Conservation (phyloP, 2,113 vertebrate species). For the Grammomys dolichurus region DNA sequence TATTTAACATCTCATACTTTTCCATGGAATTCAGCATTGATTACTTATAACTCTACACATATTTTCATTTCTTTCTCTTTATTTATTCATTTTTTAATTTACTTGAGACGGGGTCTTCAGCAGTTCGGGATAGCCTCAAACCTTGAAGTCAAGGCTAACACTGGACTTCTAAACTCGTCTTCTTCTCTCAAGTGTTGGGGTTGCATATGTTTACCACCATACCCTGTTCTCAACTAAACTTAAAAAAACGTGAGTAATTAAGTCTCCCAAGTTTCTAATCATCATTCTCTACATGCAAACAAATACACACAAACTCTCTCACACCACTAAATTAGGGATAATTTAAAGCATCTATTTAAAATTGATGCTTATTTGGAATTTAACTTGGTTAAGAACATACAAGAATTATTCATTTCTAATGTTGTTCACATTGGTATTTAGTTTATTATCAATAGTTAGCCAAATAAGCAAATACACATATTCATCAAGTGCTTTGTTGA, state of each 20-base stretch:
- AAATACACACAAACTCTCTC: background rate
- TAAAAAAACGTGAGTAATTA: slow-evolving; percentile 47
- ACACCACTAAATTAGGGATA: background rate
- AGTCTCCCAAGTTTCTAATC: background rate
- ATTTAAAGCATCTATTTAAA: slow-evolving; percentile 2
- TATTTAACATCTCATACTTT: slow-evolving; percentile 16
- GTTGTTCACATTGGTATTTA: slow-evolving; percentile 4
- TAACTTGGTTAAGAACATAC: slow-evolving; percentile 7
- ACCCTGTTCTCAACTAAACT: background rate
- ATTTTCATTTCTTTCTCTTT: background rate
- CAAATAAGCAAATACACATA: background rate
- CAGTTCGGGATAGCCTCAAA: background rate
- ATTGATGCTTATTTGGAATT: slow-evolving; percentile 29
- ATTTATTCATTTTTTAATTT: background rate
- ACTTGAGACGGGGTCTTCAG: background rate
- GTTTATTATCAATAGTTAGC: slow-evolving; percentile 31
- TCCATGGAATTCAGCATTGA: slow-evolving; percentile 21
- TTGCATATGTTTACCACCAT: background rate
- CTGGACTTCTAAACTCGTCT: background rate
- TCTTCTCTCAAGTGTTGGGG: background rate
- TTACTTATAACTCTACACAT: background rate
- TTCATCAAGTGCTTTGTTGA: background rate
- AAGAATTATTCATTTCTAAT: slow-evolving; percentile 45
- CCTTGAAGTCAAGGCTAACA: background rate
- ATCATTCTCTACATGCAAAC: background rate